A percentile compares a stretch with the other conserved stretches of the same genome.
phyloP scores from a whole-genome alignment of 2,888 invertebrate species.

The Rhingia rostrata region DNA sequence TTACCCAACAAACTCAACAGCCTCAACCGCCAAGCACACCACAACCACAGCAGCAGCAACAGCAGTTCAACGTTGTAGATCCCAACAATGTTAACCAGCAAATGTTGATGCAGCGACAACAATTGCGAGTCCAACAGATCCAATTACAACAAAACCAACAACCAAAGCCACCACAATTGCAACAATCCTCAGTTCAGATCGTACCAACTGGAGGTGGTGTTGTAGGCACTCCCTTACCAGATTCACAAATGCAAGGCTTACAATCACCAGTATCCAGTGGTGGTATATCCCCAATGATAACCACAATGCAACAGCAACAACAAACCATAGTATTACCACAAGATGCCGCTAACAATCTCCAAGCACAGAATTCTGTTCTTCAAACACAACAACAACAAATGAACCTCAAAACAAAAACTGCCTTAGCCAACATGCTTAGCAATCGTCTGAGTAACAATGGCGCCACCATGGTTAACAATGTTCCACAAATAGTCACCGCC shows the following conservation, averaged over 20 bases:
- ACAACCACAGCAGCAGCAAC: conserved; percentile 77
- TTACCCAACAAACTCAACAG: conserved; percentile 78
- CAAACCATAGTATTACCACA: conserved; percentile 65
- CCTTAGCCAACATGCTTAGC: conserved; percentile 96
- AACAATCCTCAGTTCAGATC: conserved; percentile 80
- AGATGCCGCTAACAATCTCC: conserved; percentile 67
- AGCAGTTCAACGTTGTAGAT: conserved; percentile 77
- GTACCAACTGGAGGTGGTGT: conserved; percentile 78
- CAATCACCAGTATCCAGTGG: conserved; percentile 64
- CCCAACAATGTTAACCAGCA: conserved; percentile 81
- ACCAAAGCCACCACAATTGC: conserved; percentile 76
- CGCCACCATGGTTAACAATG: conserved; percentile 70
- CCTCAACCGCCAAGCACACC: conserved; percentile 74
- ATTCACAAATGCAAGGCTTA: conserved; percentile 68
- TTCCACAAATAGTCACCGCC: conserved; percentile 73
- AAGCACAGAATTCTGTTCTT: conserved; percentile 83
- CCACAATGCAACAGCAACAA: conserved; percentile 77
- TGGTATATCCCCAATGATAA: conserved; percentile 76
- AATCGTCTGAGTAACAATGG: conserved; percentile 88
- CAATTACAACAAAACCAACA: conserved; percentile 78
- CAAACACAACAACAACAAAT: conserved; percentile 86
- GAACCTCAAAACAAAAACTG: conserved; percentile 95
- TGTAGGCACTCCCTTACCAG: conserved; percentile 77
- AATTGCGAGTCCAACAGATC: conserved; percentile 80
- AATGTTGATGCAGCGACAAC: conserved; percentile 81